Percentiles rank a stretch among this genome's conserved stretches.
Conservation (phyloP, 2,888 invertebrate species). For the Drosophila greeni region DNA sequence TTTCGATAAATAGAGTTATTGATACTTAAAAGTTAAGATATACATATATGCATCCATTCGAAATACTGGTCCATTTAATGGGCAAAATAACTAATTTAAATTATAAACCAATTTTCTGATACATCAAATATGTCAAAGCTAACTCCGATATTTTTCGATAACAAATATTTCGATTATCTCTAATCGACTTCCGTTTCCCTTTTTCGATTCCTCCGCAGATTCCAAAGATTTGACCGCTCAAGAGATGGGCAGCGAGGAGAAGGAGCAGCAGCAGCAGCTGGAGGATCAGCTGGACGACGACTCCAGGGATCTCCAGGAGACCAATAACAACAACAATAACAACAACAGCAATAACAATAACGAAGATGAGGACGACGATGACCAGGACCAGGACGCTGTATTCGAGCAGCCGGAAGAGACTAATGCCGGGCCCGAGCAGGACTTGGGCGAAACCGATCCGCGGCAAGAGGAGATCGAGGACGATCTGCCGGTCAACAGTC, state of each 20-base stretch:
- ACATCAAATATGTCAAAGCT: too few relatives aligned
- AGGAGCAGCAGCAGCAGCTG: slow-evolving; percentile 46
- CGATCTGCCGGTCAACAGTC: slow-evolving; percentile 33
- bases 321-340: slow-evolving; percentile 40
- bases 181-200: not conserved
- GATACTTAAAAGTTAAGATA: too few relatives aligned
- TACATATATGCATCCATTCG: too few relatives aligned
- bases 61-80: too few relatives aligned
- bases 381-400: slow-evolving; percentile 33
- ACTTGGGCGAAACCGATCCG: slow-evolving; percentile 22
- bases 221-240: slow-evolving; percentile 77
- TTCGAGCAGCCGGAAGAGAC: slow-evolving; percentile 34
- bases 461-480: slow-evolving; percentile 10
- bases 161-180: too few relatives aligned
- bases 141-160: too few relatives aligned
- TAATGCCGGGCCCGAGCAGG: slow-evolving; percentile 15
- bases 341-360: slow-evolving; percentile 7
- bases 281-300: slow-evolving; percentile 49
- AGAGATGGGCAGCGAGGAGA: slow-evolving; percentile 70
- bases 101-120: too few relatives aligned
- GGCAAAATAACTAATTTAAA: too few relatives aligned
- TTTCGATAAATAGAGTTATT: too few relatives aligned
- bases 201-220: slow-evolving; percentile 62
- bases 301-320: slow-evolving; percentile 46
- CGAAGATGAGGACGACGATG: slow-evolving; percentile 32